Base-by-base conservation (phyloP, 2,797 vertebrate species). In the Distichodus sexfasciatus region DNA sequence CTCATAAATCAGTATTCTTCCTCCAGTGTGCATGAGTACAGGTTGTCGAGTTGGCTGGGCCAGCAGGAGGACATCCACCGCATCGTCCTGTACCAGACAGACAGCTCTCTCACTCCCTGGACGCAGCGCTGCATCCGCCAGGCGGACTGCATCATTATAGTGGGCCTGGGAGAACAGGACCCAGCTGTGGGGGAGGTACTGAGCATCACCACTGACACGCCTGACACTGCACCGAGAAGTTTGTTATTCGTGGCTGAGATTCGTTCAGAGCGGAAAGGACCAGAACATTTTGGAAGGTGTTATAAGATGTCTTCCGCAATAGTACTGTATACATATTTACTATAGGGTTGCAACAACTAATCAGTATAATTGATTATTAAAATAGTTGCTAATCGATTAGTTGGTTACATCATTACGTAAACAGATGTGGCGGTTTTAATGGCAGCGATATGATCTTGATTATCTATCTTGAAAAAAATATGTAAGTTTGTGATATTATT, bases 1-100 rank as follows among this genome's bases (percentile, higher is more conserved):
- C 31, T 7, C 6, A 24, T 35, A n/a, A n/a, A n/a, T n/a, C n/a
- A n/a, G n/a, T 12, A 5, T 35, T 36, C 19, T 2, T 14, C 58
- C n/a, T 66, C 28, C 83, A 90, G 96, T 26, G 83, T 94, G 71
- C 96, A 97, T 0, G 95, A 97, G 79, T 97, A 98, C 83, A 91
- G 96, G 0, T 87, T 99, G 41, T 97, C 93, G 12, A 97, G 95
- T 79, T 98, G 96, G 96, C 86, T 97, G 47, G 96, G 95, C 1
- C 96, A 98, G 82, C 96, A 98, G 85, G 96, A 99, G 65, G 96
- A 98, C 72, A 93, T 95, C 71, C 96, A 99, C 78, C 92, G 94
- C 1, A 96, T 98, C 0, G 95, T 98, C 40, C 91, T 97, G 1
- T 98, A 98, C 86, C 96, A 98, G 90, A 93, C 95, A 0, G 95